Evolutionary conservation across 2,113 vertebrate genomes (phyloP).

Genomic region (Hemichromis elongatus): DNA sequence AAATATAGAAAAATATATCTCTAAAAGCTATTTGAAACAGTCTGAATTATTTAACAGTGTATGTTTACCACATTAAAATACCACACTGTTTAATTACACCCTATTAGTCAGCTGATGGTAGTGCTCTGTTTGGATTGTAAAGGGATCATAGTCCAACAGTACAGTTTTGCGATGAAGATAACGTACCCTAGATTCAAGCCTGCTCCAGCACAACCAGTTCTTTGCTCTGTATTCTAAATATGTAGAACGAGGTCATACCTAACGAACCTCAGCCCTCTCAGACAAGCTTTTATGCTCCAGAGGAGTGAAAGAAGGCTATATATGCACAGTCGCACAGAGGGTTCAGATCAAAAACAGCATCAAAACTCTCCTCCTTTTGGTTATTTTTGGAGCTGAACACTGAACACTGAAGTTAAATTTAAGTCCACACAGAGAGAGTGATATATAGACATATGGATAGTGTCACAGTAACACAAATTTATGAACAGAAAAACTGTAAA

Average conservation of each 20-base stretch:
- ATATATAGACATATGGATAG: neutral
- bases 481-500: neutral
- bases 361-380: neutral
- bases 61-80: neutral
- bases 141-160: neutral
- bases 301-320: constrained; percentile 21
- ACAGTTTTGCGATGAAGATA: neutral
- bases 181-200: constrained; percentile 23
- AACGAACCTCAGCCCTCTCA: constrained; percentile 36
- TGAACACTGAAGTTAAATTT: neutral
- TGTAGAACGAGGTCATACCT: constrained; percentile 59
- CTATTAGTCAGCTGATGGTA: neutral
- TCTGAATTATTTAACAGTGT: neutral
- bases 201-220: constrained; percentile 53
- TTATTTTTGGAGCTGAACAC: neutral
- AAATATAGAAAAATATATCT: neutral
- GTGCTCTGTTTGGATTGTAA: neutral
- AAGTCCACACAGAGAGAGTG: neutral
- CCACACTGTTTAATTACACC: neutral
- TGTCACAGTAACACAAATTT: neutral
- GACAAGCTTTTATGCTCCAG: constrained; percentile 21
- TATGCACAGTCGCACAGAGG: neutral
- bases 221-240: constrained; percentile 49
- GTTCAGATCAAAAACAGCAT: neutral
- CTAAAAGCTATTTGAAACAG: neutral